phyloP scores from a whole-genome alignment of 2,888 invertebrate genomes.

The Stenurella melanura region DNA sequence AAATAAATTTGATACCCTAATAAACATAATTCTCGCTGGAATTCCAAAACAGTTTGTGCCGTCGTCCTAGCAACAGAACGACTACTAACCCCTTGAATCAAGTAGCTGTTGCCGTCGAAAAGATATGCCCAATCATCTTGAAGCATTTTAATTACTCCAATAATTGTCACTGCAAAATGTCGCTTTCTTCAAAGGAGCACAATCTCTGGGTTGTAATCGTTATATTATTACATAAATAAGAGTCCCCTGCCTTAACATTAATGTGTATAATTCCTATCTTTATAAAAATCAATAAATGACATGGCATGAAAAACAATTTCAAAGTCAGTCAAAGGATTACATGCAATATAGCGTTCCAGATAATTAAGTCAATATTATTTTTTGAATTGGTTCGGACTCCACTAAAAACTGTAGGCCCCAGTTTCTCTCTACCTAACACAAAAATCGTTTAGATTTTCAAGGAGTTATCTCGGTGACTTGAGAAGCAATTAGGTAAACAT shows the following conservation, averaged over 20 bases:
- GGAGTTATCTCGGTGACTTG: too few species aligned
- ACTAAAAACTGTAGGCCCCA: too few species aligned
- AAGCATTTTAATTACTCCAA: constrained; percentile 44
- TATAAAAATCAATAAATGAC: too few species aligned
- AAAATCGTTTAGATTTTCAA: too few species aligned
- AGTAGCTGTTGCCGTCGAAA: constrained; percentile 39
- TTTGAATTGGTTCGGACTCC: too few species aligned
- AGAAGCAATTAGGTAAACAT: too few species aligned
- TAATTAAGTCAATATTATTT: too few species aligned
- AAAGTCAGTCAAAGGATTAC: too few species aligned
- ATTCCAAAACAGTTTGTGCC: constrained; percentile 46
- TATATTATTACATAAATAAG: neutral
- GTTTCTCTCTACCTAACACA: too few species aligned
- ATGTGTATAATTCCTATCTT: neutral
- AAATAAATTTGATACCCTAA: constrained; percentile 24
- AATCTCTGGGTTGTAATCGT: neutral
- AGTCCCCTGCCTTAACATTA: neutral
- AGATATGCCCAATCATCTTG: constrained; percentile 46
- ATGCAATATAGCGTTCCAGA: too few species aligned
- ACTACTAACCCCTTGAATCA: constrained; percentile 14
- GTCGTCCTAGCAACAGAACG: constrained; percentile 49
- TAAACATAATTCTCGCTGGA: constrained; percentile 19
- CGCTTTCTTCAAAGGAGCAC: neutral
- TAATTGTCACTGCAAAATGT: constrained; percentile 22
- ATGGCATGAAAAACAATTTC: too few species aligned